A percentile compares a stretch with the other conserved stretches of the same genome.
Evolutionary conservation across 2,888 invertebrate species (phyloP).

Genomic region (Trissolcus japonicus): DNA sequence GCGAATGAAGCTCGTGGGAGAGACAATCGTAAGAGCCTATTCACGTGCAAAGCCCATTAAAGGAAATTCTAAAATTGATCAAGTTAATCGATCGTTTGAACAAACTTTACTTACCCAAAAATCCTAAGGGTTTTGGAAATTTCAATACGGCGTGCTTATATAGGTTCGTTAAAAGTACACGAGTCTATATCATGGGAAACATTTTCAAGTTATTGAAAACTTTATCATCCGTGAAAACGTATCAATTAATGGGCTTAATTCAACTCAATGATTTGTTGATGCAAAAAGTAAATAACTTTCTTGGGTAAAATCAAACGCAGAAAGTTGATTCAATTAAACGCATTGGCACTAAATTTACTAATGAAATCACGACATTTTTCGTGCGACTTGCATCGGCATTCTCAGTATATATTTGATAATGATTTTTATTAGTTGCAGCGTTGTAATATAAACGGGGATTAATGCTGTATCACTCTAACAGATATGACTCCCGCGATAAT

Average conservation of each 20-base stretch:
- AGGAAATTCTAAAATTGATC: constrained; percentile 42
- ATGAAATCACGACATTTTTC: constrained; percentile 29
- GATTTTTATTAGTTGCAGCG: constrained; percentile 45
- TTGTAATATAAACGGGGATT: constrained; percentile 50
- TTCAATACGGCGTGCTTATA: constrained; percentile 25
- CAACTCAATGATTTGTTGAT: too few relatives aligned
- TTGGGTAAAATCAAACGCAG: neutral
- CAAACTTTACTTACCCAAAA: constrained; percentile 37
- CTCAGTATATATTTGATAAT: constrained; percentile 31
- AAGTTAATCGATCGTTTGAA: constrained; percentile 46
- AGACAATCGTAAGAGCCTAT: constrained; percentile 54
- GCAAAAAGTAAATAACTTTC: too few relatives aligned
- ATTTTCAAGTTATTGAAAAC: neutral
- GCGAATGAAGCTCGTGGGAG: constrained; percentile 43
- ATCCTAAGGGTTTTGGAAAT: constrained; percentile 42
- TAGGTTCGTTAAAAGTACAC: constrained; percentile 36
- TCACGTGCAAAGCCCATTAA: constrained; percentile 48
- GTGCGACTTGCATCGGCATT: constrained; percentile 11
- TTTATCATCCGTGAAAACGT: too few relatives aligned
- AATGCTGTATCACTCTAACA: constrained; percentile 47
- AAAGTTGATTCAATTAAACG: constrained; percentile 14
- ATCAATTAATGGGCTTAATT: too few relatives aligned
- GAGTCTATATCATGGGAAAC: too few relatives aligned
- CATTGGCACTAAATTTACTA: constrained; percentile 5
- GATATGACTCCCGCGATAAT: constrained; percentile 53